Evolutionary conservation across 2,797 vertebrate genomes (phyloP), one percentile per base, ranked within the genome.

Genomic region (Phyllotis vaccarum): DNA sequence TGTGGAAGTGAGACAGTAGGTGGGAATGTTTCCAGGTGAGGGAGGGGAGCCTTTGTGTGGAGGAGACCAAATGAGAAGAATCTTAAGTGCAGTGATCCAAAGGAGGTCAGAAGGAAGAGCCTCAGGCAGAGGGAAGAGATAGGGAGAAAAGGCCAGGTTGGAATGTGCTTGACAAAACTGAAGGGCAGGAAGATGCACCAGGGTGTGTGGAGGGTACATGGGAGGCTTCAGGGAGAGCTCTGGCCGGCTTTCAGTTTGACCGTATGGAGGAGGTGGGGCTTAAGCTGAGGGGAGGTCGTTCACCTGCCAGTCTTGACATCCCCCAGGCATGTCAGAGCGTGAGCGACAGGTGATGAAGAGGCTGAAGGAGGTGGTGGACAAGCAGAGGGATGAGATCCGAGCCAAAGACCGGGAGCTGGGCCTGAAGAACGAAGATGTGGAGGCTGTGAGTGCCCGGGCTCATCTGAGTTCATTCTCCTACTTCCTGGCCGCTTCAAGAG

Each of bases 321-420:
- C 52, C 74, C 40, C 98, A 99, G 99, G 99, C 89, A 99, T 99
- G 98, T 99, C 99, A 0, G 99, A 99, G 97, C 99, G 99, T 70
- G 99, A 99, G 92, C 98, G 97, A 43, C 99, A 99, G 98, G 98
- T 99, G 96, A 99, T 99, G 99, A 99, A 99, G 97, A 99, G 98
- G 97, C 98, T 99, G 97, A 99, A 99, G 96, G 99, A 99, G 97
- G 98, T 99, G 93, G 99, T 99, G 66, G 99, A 99, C 97, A 99
- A 99, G 92, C 99, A 99, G 97, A 99, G 99, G 22, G 99, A 99
- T 86, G 99, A 99, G 98, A 99, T 99, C 98, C 99, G 99, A 5
- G 99, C 99, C 34, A 99, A 99, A 98, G 99, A 99, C 96, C 98
- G 99, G 19, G 99, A 99, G 97, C 98, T 99, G 0, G 98, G 98